Base-by-base conservation (phyloP, 2,888 invertebrate species). In the Acrobasis consociella region DNA sequence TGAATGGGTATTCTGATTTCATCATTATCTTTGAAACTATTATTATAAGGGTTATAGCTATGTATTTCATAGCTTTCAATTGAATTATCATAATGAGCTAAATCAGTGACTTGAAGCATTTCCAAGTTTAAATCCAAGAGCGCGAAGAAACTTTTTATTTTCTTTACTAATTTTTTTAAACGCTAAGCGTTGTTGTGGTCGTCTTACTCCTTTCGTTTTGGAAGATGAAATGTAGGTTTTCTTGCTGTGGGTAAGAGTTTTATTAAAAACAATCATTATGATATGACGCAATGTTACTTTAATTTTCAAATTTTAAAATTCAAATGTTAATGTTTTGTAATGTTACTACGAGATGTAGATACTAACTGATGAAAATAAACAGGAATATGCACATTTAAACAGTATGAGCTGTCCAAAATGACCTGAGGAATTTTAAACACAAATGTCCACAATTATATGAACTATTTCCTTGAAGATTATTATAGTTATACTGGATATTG, bases 201-300 rank as follows among this genome's bases (percentile, higher is more conserved):
- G 50, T 50, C 50, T 50, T 50, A 7, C 16, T 50, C 16, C 50
- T 16, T 16, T 50, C n/a, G 50, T 49, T 49, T 49, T 15, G 1
- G 11, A 49, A 15, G 13, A n/a, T n/a, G 16, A 49, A 49, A 2
- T 15, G 50, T 50, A 16, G 50, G 16, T 15, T 15, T 50, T 50
- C 50, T 50, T 50, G 42, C 16, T 50, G 15, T 3, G 15, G 13
- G 16, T 13, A 16, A 16, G 50, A 9, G 50, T 50, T 50, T 50
- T 50, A 50, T 50, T 16, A 50, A 50, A 50, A 50, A 50, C 50
- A 16, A 50, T 50, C 50, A 42, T 42, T 42, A 50, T 50, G 50
- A 50, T 50, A 50, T 50, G 9, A 50, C 7, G 16, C 16, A 50
- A 50, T 50, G 16, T 15, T 50, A 50, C 9, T 16, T 50, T 50